Conservation (phyloP, 2,888 invertebrate genomes). For the Andrena marginata region DNA sequence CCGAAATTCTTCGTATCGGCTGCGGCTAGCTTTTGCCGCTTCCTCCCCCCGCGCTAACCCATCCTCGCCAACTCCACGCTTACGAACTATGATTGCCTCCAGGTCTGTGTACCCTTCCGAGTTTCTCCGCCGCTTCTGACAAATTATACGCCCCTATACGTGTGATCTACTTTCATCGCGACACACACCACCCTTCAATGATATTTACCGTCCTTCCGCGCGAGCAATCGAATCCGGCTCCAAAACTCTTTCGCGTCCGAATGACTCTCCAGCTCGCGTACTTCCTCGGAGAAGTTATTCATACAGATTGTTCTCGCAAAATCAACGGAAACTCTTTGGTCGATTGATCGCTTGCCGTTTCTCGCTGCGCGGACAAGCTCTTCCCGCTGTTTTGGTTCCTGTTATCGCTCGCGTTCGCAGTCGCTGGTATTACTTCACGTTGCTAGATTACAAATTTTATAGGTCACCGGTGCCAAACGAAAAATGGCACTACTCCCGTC, state of each 20-base stretch:
- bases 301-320: constrained; percentile 13
- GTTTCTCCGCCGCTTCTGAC: constrained; percentile 33
- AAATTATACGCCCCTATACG: constrained; percentile 52
- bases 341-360: constrained; percentile 30
- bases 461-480: not conserved
- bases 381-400: constrained; percentile 19
- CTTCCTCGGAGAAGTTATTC: constrained; percentile 23
- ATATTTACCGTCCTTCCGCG: constrained; percentile 46
- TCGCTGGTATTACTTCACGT: constrained; percentile 4
- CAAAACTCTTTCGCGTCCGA: constrained; percentile 21
- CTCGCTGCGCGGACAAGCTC: not conserved
- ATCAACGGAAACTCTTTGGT: constrained; percentile 28
- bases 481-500: not conserved
- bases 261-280: constrained; percentile 7
- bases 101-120: constrained; percentile 14
- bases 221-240: constrained; percentile 13
- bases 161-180: constrained; percentile 42
- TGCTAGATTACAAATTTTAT: not conserved
- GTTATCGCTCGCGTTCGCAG: constrained; percentile 5
- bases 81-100: constrained; percentile 17
- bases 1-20: constrained; percentile 55
- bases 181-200: constrained; percentile 27
- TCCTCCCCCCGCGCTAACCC: not conserved
- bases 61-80: not conserved
- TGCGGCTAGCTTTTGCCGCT: constrained; percentile 37